phyloP scores from a whole-genome alignment of 2,113 vertebrate genomes.

The Barnardius zonarius region DNA sequence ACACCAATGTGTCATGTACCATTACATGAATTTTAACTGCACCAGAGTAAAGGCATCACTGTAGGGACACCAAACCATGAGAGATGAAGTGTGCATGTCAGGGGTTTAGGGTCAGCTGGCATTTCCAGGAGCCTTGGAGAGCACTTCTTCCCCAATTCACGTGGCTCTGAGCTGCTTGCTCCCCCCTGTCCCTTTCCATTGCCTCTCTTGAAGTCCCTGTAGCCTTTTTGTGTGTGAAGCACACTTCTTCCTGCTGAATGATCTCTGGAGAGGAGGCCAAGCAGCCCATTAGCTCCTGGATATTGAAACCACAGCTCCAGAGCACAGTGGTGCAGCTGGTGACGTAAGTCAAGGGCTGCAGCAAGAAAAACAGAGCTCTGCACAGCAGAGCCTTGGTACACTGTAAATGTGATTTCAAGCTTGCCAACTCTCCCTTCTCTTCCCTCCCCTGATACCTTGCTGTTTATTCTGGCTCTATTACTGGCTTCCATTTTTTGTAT shows the following conservation, averaged over 20 bases:
- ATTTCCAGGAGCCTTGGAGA: background rate
- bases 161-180: background rate
- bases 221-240: background rate
- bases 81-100: background rate
- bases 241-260: background rate
- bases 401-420: background rate
- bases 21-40: background rate
- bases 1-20: rapidly evolving
- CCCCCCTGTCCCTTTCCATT: background rate
- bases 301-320: background rate
- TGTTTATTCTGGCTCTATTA: background rate
- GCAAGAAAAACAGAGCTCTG: background rate
- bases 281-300: background rate
- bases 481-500: background rate
- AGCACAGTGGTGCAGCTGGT: background rate
- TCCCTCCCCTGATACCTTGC: background rate
- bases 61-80: background rate
- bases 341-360: background rate
- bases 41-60: background rate
- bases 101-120: background rate
- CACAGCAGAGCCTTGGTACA: background rate
- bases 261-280: background rate
- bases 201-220: background rate
- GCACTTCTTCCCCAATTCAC: background rate
- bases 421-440: background rate